Percentiles rank a stretch among this genome's conserved stretches.
phyloP scores from a whole-genome alignment of 2,888 invertebrate genomes.

The Vandiemenella viatica region DNA sequence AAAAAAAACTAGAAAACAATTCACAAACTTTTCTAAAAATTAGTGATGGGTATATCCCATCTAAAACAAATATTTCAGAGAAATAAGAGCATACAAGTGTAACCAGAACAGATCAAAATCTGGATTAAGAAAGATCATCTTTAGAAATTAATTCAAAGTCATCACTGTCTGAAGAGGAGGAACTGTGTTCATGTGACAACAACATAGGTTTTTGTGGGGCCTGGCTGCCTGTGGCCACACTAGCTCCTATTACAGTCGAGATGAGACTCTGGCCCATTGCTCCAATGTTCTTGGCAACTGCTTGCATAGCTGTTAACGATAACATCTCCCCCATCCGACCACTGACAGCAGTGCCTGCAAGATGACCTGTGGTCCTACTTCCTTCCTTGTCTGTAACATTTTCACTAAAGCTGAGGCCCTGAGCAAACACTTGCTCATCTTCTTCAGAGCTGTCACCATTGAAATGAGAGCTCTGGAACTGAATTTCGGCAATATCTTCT shows the following conservation, averaged over 20 bases:
- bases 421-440: slow-evolving; percentile 25
- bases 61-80: too few species aligned
- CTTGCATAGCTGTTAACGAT: slow-evolving; percentile 4
- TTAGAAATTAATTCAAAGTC: slow-evolving; percentile 18
- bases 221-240: background rate
- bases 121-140: slow-evolving; percentile 15
- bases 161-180: slow-evolving; percentile 8
- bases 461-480: slow-evolving; percentile 30
- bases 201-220: background rate
- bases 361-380: background rate
- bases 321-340: slow-evolving; percentile 5
- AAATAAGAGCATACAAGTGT: too few species aligned
- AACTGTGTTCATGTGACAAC: background rate
- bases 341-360: background rate
- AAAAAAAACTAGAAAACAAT: too few species aligned
- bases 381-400: background rate
- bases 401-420: slow-evolving; percentile 25
- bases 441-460: slow-evolving; percentile 28
- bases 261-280: slow-evolving; percentile 10
- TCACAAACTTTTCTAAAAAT: too few species aligned
- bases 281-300: slow-evolving; percentile 11
- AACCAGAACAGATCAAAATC: too few species aligned
- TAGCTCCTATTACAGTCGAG: slow-evolving; percentile 10
- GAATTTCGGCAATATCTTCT: slow-evolving; percentile 27
- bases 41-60: too few species aligned